phyloP scores from a whole-genome alignment of 2,113 vertebrate species.

The Tupaia tana region DNA sequence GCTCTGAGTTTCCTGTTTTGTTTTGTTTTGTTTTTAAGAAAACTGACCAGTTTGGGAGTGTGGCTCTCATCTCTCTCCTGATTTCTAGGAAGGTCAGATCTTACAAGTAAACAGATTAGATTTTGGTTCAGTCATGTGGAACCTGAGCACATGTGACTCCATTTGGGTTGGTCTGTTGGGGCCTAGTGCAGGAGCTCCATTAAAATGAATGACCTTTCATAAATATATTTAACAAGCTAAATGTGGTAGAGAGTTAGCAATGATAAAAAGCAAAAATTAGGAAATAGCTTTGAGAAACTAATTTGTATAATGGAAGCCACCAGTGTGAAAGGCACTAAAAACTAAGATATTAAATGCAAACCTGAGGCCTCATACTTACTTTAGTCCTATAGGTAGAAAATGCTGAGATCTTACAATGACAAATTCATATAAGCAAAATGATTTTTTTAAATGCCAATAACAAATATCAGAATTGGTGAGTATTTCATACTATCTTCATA shows the following conservation, averaged over 20 bases:
- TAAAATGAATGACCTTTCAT: background rate
- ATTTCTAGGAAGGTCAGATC: background rate
- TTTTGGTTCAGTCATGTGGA: background rate
- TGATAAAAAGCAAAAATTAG: background rate
- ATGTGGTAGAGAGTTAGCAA: background rate
- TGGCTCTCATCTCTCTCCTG: background rate
- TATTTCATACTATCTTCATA: background rate
- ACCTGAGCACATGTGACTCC: background rate
- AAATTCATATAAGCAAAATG: background rate
- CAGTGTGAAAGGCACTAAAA: background rate
- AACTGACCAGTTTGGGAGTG: background rate
- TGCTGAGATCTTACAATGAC: background rate
- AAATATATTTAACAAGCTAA: slow-evolving; percentile 18
- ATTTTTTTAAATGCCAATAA: slow-evolving; percentile 1
- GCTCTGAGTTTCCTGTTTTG: background rate
- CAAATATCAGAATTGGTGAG: background rate
- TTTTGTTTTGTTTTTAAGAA: background rate
- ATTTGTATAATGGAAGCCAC: background rate
- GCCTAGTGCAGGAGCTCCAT: background rate
- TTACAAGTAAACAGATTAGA: background rate
- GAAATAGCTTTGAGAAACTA: too few species aligned
- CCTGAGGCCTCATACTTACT: background rate
- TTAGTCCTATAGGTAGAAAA: background rate
- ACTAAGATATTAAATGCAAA: background rate
- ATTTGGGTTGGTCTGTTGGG: background rate